Evolutionary conservation across 2,113 vertebrate species (phyloP).

Genomic region (Bombycilla garrulus): DNA sequence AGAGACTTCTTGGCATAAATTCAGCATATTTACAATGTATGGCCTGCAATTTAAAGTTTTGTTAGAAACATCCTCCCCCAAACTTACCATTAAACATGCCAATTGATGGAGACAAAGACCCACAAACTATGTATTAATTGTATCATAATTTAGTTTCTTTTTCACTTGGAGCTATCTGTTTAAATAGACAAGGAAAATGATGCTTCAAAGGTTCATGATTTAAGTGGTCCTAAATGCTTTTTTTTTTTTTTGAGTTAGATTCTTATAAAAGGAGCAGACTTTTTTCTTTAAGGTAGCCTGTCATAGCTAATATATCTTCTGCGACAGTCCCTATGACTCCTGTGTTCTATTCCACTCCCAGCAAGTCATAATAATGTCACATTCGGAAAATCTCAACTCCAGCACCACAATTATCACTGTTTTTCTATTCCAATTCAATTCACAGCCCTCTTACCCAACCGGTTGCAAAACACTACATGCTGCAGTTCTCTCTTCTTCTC

Average conservation of each 20-base stretch:
- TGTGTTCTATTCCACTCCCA: not conserved
- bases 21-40: not conserved
- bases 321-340: not conserved
- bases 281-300: slow-evolving; percentile 20
- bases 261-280: not conserved
- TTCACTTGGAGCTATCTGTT: not conserved
- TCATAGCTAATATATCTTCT: slow-evolving; percentile 28
- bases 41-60: not conserved
- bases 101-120: not conserved
- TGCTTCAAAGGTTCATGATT: not conserved
- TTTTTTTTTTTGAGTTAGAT: not conserved
- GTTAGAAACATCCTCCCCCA: not conserved
- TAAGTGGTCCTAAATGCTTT: not conserved
- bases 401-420: not conserved
- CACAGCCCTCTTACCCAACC: not conserved
- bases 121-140: not conserved
- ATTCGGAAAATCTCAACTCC: slow-evolving; percentile 44
- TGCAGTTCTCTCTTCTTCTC: not conserved
- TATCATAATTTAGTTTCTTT: not conserved
- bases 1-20: not conserved
- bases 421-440: not conserved
- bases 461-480: not conserved
- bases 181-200: not conserved
- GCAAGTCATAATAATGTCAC: slow-evolving; percentile 29
- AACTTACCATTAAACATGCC: not conserved